Conservation (phyloP, 2,113 vertebrate genomes). For the Hiodon alosoides region DNA sequence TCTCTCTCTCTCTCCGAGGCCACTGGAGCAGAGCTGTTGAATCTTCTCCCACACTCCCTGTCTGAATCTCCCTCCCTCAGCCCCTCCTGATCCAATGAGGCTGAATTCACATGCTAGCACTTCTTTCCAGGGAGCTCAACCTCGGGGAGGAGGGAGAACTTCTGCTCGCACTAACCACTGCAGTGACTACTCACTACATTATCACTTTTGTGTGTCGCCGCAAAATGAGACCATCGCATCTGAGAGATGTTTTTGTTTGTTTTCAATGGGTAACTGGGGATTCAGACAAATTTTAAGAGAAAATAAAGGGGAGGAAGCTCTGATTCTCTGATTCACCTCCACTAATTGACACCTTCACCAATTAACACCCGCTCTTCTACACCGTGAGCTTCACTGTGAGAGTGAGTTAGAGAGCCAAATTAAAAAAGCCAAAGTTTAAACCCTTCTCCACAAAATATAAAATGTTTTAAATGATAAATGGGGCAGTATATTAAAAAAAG, state of each 20-base stretch:
- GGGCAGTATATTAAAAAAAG: too few species aligned
- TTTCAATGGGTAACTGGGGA: too few species aligned
- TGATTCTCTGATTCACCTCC: background rate
- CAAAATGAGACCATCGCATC: background rate
- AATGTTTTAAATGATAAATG: too few species aligned
- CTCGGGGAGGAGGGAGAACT: background rate
- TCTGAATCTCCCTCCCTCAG: background rate
- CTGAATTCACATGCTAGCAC: background rate
- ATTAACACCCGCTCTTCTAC: constrained; percentile 15
- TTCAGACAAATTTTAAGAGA: background rate
- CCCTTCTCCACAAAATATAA: too few species aligned
- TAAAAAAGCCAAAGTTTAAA: background rate
- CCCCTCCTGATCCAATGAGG: background rate
- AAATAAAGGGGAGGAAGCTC: background rate
- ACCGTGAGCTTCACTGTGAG: background rate
- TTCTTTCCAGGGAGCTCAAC: background rate
- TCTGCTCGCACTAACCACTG: background rate
- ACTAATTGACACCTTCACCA: constrained; percentile 4
- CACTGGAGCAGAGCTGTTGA: background rate
- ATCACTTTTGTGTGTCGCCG: too few species aligned
- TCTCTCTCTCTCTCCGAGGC: background rate
- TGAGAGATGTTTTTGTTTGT: background rate
- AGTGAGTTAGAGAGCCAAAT: background rate
- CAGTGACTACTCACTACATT: background rate
- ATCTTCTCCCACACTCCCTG: background rate